Conservation (phyloP, 2,888 invertebrate species). For the Dusona sp. region DNA sequence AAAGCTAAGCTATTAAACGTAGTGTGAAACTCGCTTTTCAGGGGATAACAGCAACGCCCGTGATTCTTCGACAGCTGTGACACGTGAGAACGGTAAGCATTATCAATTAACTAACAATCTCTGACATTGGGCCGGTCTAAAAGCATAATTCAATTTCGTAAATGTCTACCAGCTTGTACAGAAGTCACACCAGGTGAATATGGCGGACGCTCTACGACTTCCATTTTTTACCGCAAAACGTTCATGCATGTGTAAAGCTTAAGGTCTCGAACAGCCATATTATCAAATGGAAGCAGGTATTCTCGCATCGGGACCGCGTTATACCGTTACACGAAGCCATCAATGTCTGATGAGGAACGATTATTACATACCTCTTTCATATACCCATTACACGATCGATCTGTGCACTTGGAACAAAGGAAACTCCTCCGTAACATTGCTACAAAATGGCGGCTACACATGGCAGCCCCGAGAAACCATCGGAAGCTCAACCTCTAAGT, state of each 20-base stretch:
- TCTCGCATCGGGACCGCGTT: conserved; percentile 33
- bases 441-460: conserved; percentile 61
- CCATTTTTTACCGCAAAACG: conserved; percentile 28
- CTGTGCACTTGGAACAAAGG: conserved; percentile 55
- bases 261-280: conserved; percentile 23
- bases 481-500: conserved; percentile 33
- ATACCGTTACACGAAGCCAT: conserved; percentile 51
- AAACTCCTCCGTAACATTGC: conserved; percentile 49
- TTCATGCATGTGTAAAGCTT: conserved; percentile 10
- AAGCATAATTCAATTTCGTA: not conserved
- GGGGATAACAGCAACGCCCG: conserved; percentile 41
- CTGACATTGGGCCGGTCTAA: not conserved
- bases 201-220: not conserved
- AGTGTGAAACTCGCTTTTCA: conserved; percentile 22
- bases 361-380: conserved; percentile 52
- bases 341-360: conserved; percentile 46
- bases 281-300: conserved; percentile 38
- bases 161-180: not conserved
- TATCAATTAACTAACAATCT: conserved; percentile 28
- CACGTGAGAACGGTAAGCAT: conserved; percentile 28
- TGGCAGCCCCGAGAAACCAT: conserved; percentile 33
- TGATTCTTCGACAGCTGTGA: conserved; percentile 59
- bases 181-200: conserved; percentile 18
- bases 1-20: not conserved
- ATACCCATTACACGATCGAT: conserved; percentile 56